Conservation (phyloP, 2,888 invertebrate genomes). For the Ectemnius continuus region DNA sequence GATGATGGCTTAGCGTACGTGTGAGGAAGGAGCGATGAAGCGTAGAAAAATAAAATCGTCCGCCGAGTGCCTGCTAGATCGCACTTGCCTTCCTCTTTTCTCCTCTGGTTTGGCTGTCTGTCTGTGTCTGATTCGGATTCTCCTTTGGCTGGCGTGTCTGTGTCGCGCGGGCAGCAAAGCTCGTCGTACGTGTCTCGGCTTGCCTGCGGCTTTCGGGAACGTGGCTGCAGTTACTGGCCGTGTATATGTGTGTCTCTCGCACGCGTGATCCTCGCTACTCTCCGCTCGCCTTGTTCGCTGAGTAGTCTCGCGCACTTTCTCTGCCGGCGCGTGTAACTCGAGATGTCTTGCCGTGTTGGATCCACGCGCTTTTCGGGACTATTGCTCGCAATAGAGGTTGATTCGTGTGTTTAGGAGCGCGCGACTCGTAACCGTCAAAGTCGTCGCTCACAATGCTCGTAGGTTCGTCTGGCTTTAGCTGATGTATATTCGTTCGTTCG, state of each 20-base stretch:
- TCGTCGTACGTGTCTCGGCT: too few relatives aligned
- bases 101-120: slow-evolving; percentile 1
- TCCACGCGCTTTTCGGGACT: slow-evolving; percentile 42
- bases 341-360: slow-evolving; percentile 42
- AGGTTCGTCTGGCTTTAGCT: slow-evolving; percentile 21
- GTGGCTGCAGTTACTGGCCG: too few relatives aligned
- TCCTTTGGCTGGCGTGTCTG: slow-evolving; percentile 11
- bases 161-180: too few relatives aligned
- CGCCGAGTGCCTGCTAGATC: slow-evolving; percentile 37
- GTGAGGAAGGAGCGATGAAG: slow-evolving; percentile 48
- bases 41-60: slow-evolving; percentile 55
- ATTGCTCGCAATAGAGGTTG: slow-evolving; percentile 23
- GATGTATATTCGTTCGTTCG: slow-evolving; percentile 46
- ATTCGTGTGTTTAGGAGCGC: slow-evolving; percentile 35
- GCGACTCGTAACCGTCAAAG: slow-evolving; percentile 40
- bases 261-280: background rate
- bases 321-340: slow-evolving; percentile 37
- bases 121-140: background rate
- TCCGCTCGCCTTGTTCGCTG: background rate
- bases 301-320: slow-evolving; percentile 31
- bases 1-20: background rate
- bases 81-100: slow-evolving; percentile 19
- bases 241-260: background rate
- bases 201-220: too few relatives aligned
- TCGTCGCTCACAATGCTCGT: slow-evolving; percentile 39